Evolutionary conservation across 2,113 vertebrate genomes (phyloP), one percentile per base, ranked within the genome.

Genomic region (Aptenodytes patagonicus): DNA sequence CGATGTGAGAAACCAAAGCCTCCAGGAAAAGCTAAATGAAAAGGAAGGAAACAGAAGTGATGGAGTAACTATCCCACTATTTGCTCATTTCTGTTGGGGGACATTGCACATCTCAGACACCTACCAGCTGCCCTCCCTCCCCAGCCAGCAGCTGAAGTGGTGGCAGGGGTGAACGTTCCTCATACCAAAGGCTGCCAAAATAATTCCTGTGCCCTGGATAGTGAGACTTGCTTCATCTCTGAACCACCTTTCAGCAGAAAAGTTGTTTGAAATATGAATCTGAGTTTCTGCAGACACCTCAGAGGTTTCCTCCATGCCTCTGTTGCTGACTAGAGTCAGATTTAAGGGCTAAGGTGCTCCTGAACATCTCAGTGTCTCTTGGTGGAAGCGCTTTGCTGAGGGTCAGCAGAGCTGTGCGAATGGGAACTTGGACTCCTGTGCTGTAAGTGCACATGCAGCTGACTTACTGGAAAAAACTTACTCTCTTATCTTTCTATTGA

Each of bases 11-110:
- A 93, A 69, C 7, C 1, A 1, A 81, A 95, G 62, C 81, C 81
- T 92, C 29, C 36, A 76, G 83, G 42, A 72, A 79, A 87, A 91
- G 54, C 38, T 47, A 84, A 92, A 85, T 87, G 71, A 86, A 93
- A 94, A 89, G 65, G 52, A 86, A 82, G 54, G 77, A 49, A 94
- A 72, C 14, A 72, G 68, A 52, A 75, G 61, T 17, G 34, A 49
- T 70, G 87, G 70, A 79, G 26, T 42, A 21, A 87, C 40, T n/a
- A 18, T 79, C 11, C 28, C 49, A n/a, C 38, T 13, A 5, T 52
- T 82, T 38, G 25, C n/a, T 65, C 44, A 2, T 34, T 69, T 80
- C 42, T 91, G 11, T 7, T 25, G 69, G 46, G 47, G 47, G 16
- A n/a, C 18, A 7, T 8, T 7, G 24, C 68, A 57, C 31, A 34